A percentile compares a stretch with the other conserved stretches of the same genome.
These are phyloP conservation scores for Holotrichia oblita DNA, from an alignment of 1,140 invertebrate genomes.

Conservation along the genomic window DNA sequence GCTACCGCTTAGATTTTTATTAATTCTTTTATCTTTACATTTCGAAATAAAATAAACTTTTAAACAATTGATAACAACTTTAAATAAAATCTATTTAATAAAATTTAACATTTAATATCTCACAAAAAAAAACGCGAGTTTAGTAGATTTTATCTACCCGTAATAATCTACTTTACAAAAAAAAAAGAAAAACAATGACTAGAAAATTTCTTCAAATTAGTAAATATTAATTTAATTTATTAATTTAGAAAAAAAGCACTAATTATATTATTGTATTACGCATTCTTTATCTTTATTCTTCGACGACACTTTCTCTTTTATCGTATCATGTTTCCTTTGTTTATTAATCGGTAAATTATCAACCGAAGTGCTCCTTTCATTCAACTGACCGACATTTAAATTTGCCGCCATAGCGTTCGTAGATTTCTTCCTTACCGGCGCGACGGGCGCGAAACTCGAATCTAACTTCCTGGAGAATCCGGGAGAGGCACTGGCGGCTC, in stretches of 20 bases:
- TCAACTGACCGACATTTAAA: constrained; percentile 14
- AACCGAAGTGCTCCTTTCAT: constrained; percentile 18
- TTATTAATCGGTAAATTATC: neutral
- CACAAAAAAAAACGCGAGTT: constrained; percentile 29
- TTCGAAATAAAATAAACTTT: constrained; percentile 38
- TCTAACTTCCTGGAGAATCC: neutral
- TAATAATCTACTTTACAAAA: neutral
- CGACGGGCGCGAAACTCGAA: neutral
- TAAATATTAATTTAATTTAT: constrained; percentile 16
- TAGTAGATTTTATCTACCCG: constrained; percentile 40
- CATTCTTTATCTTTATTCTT: constrained; percentile 44
- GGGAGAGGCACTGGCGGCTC: constrained; percentile 23
- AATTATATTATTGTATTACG: constrained; percentile 46
- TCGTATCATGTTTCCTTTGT: constrained; percentile 8
- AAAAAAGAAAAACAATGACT: constrained; percentile 44
- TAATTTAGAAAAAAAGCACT: constrained; percentile 18
- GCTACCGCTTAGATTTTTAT: neutral
- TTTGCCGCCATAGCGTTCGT: neutral
- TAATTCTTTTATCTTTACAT: too few species aligned
- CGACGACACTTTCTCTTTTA: neutral
- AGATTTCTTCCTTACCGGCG: constrained; percentile 31
- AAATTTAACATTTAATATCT: constrained; percentile 39
- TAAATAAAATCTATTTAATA: constrained; percentile 39
- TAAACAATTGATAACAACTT: constrained; percentile 27
- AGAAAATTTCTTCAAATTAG: constrained; percentile 41